phyloP scores from a whole-genome alignment of 2,797 vertebrate species.

The Channallabes apus region DNA sequence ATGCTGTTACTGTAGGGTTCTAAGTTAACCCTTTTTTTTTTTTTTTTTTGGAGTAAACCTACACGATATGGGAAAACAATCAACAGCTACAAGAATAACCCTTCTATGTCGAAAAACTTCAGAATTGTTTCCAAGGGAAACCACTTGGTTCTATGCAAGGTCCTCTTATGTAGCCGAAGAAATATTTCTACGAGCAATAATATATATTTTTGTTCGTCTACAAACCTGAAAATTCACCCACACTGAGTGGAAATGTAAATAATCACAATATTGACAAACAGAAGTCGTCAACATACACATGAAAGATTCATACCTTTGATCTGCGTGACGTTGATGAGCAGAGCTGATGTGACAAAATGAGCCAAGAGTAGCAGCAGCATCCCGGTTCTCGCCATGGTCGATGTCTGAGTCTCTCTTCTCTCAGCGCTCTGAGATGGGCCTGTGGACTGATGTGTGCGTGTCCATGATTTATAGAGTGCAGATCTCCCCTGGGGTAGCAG shows the following conservation, averaged over 20 bases:
- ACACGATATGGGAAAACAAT: not conserved
- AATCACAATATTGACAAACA: not conserved
- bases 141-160: not conserved
- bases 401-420: constrained; percentile 37
- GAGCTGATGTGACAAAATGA: constrained; percentile 43
- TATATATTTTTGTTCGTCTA: not conserved
- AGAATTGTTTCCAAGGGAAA: not conserved
- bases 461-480: constrained; percentile 69
- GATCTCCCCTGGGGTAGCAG: constrained; percentile 47
- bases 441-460: constrained; percentile 49
- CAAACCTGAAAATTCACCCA: not conserved
- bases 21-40: too few relatives aligned
- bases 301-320: constrained; percentile 64
- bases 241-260: too few relatives aligned
- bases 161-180: not conserved
- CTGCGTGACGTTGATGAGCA: constrained; percentile 36
- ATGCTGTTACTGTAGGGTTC: not conserved
- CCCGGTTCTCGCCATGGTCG: constrained; percentile 58
- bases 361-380: constrained; percentile 50
- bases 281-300: not conserved
- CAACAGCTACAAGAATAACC: not conserved
- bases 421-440: constrained; percentile 37
- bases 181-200: too few relatives aligned
- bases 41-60: not conserved
- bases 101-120: not conserved